These are phyloP conservation scores for Drosophila kanekoi DNA, from an alignment of 2,888 invertebrate genomes.

Conservation along the genomic window DNA sequence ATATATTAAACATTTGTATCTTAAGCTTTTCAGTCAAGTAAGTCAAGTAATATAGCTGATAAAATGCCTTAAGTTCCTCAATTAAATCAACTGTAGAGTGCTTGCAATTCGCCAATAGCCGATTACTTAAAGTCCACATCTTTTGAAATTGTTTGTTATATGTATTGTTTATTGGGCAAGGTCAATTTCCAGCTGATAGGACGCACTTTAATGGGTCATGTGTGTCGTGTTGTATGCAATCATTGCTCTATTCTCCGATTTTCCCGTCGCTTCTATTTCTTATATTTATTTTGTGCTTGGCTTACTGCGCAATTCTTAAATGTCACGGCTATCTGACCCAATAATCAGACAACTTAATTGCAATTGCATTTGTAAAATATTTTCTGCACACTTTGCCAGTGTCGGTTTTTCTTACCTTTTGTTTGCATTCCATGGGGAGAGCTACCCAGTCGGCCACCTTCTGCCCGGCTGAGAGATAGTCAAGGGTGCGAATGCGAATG, in stretches of 20 bases:
- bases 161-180: constrained; percentile 31
- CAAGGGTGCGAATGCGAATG: neutral
- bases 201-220: constrained; percentile 26
- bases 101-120: neutral
- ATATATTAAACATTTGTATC: no score
- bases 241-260: neutral
- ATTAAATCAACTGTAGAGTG: neutral
- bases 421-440: constrained; percentile 5
- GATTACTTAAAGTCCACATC: neutral
- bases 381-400: constrained; percentile 38
- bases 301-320: constrained; percentile 64
- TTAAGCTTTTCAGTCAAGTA: no score
- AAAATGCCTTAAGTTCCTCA: no score
- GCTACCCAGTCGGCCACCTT: neutral
- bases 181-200: constrained; percentile 39
- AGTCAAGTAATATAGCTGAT: no score
- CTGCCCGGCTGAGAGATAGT: neutral
- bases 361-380: constrained; percentile 68
- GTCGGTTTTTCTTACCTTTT: constrained; percentile 26
- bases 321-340: constrained; percentile 75
- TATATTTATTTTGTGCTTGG: constrained; percentile 13
- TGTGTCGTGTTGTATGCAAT: constrained; percentile 3
- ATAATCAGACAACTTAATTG: constrained; percentile 81
- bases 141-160: constrained; percentile 4
- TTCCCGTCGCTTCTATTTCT: neutral